phyloP scores from a whole-genome alignment of 2,113 vertebrate genomes.

The Ariopsis seemanni region DNA sequence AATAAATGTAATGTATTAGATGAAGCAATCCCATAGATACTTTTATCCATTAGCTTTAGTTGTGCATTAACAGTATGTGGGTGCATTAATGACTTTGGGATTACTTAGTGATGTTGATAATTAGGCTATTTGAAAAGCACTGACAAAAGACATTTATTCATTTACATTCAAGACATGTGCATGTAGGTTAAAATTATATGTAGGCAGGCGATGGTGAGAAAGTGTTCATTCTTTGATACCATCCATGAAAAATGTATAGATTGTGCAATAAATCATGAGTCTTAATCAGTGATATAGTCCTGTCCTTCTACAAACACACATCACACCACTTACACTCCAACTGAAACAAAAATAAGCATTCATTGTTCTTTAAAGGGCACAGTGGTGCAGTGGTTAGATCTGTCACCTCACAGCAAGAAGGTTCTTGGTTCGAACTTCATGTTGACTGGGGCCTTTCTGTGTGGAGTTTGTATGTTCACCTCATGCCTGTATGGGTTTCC shows the following conservation, averaged over 20 bases:
- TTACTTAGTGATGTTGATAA: slow-evolving; percentile 59
- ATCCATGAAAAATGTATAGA: not conserved
- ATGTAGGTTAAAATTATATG: slow-evolving; percentile 64
- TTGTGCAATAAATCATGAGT: slow-evolving; percentile 8
- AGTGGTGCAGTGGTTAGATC: too few species aligned
- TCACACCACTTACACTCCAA: not conserved
- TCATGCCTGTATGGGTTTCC: too few species aligned
- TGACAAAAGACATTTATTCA: slow-evolving; percentile 64
- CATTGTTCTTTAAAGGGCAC: not conserved
- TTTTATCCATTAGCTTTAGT: slow-evolving; percentile 51
- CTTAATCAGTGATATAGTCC: not conserved
- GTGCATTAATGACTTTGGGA: slow-evolving; percentile 66
- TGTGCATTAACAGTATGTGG: slow-evolving; percentile 53
- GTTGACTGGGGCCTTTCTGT: too few species aligned
- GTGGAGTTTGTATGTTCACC: too few species aligned
- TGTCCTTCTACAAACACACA: not conserved
- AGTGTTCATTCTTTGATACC: not conserved
- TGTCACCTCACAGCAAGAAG: too few species aligned
- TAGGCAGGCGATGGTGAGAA: slow-evolving; percentile 62
- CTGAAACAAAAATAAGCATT: not conserved
- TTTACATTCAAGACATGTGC: slow-evolving; percentile 74
- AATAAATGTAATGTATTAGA: slow-evolving; percentile 34
- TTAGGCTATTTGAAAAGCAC: slow-evolving; percentile 69
- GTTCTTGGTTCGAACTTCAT: too few species aligned
- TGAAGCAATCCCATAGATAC: slow-evolving; percentile 46